A percentile compares a stretch with the other conserved stretches of the same genome.
Conservation (phyloP, 2,888 invertebrate genomes). For the Anaspis maculata region DNA sequence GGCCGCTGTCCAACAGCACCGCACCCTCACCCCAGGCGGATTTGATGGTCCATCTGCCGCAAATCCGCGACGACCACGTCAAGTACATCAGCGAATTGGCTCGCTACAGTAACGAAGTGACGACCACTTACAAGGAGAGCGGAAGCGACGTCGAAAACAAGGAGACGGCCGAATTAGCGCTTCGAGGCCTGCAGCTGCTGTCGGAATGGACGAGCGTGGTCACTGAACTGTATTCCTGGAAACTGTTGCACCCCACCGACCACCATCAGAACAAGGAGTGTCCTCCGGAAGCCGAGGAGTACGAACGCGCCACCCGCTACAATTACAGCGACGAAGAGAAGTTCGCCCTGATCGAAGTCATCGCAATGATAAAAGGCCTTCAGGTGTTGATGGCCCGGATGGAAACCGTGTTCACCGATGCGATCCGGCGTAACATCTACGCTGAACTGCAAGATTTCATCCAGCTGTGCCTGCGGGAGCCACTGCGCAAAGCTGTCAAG, state of each 20-base stretch:
- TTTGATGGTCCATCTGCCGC: slow-evolving; percentile 88
- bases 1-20: slow-evolving; percentile 80
- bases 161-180: slow-evolving; percentile 81
- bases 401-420: slow-evolving; percentile 93
- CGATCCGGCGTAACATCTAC: slow-evolving; percentile 86
- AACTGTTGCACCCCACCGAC: slow-evolving; percentile 94
- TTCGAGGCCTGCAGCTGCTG: slow-evolving; percentile 85
- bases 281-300: slow-evolving; percentile 94
- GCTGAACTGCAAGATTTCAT: slow-evolving; percentile 96
- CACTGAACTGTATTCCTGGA: slow-evolving; percentile 96
- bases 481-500: slow-evolving; percentile 91
- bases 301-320: slow-evolving; percentile 94
- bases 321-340: slow-evolving; percentile 97
- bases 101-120: slow-evolving; percentile 80
- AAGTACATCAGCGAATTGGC: slow-evolving; percentile 95
- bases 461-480: slow-evolving; percentile 80
- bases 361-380: slow-evolving; percentile 98
- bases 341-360: slow-evolving; percentile 94
- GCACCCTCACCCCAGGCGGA: slow-evolving; percentile 86
- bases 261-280: slow-evolving; percentile 92
- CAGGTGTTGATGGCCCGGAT: slow-evolving; percentile 95
- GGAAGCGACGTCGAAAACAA: slow-evolving; percentile 87
- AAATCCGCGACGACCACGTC: slow-evolving; percentile 93
- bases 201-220: slow-evolving; percentile 97
- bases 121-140: slow-evolving; percentile 88